Conservation (phyloP, 2,888 invertebrate genomes). For the Cremastinae sp. region DNA sequence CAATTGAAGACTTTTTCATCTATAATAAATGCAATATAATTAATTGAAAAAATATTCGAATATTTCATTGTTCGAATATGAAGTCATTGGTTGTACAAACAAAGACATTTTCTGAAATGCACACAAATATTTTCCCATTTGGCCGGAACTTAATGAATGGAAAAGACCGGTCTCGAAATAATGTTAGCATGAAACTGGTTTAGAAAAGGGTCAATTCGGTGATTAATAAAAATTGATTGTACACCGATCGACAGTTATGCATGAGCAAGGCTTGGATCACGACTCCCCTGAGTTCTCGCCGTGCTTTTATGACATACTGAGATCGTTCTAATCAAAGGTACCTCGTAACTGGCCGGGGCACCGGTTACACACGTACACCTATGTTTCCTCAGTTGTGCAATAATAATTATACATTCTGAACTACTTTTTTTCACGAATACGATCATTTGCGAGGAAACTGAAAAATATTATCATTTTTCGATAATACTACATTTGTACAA, state of each 20-base stretch:
- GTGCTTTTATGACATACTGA: conserved; percentile 14
- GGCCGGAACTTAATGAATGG: background rate
- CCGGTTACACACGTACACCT: background rate
- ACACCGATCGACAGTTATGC: conserved; percentile 24
- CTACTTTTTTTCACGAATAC: too few relatives aligned
- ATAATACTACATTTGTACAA: too few relatives aligned
- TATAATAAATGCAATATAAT: too few relatives aligned
- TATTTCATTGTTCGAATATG: too few relatives aligned
- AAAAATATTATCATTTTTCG: too few relatives aligned
- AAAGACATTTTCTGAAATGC: too few relatives aligned
- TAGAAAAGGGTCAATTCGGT: background rate
- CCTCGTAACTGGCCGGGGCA: conserved; percentile 7
- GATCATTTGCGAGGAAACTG: too few relatives aligned
- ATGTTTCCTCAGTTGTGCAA: too few relatives aligned
- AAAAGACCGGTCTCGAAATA: background rate
- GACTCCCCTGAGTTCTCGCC: conserved; percentile 10
- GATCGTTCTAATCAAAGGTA: conserved; percentile 14
- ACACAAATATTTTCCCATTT: background rate
- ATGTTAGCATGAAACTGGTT: background rate
- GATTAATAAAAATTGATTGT: conserved; percentile 27
- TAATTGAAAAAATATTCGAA: too few relatives aligned
- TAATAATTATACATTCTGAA: too few relatives aligned
- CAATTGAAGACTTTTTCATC: too few relatives aligned
- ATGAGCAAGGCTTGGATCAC: conserved; percentile 11
- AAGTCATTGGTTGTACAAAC: too few relatives aligned